Conservation (phyloP, 1,140 invertebrate genomes). For the Brevipalpus yothersi region DNA sequence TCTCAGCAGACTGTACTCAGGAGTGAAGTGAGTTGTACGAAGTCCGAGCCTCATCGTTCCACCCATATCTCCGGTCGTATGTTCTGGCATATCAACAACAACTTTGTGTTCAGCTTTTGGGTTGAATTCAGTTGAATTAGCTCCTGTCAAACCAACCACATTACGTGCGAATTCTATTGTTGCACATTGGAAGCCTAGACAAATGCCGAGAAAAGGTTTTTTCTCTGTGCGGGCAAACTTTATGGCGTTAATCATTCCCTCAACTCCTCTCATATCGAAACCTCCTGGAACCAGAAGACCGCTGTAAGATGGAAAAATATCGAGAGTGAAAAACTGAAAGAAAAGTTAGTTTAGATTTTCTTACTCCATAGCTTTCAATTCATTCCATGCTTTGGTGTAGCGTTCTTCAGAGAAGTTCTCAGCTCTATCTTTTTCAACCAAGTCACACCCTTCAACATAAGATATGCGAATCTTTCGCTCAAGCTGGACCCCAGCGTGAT, state of each 20-base stretch:
- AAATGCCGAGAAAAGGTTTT: slow-evolving; percentile 83
- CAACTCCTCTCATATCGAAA: slow-evolving; percentile 80
- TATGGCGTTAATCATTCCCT: slow-evolving; percentile 84
- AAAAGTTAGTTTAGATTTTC: slow-evolving; percentile 8
- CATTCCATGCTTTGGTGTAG: slow-evolving; percentile 83
- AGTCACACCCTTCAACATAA: slow-evolving; percentile 69
- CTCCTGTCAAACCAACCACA: slow-evolving; percentile 40
- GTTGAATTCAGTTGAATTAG: slow-evolving; percentile 68
- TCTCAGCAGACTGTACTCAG: slow-evolving; percentile 1
- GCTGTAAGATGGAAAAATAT: slow-evolving; percentile 24
- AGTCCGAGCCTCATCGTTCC: slow-evolving; percentile 94
- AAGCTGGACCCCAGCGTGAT: slow-evolving; percentile 62
- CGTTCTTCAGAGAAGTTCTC: slow-evolving; percentile 37
- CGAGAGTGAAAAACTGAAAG: too few relatives aligned
- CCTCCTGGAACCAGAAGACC: slow-evolving; percentile 91
- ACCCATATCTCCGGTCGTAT: slow-evolving; percentile 68
- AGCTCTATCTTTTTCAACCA: slow-evolving; percentile 45
- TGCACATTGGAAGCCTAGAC: slow-evolving; percentile 83
- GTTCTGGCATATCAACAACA: slow-evolving; percentile 97
- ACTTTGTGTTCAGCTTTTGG: slow-evolving; percentile 36
- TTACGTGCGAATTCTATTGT: slow-evolving; percentile 90
- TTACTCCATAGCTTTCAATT: slow-evolving; percentile 62
- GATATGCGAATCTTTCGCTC: slow-evolving; percentile 54
- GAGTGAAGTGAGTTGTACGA: slow-evolving; percentile 52
- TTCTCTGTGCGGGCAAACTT: slow-evolving; percentile 70